Conservation (phyloP, 2,888 invertebrate species). For the Helobdella robusta region DNA sequence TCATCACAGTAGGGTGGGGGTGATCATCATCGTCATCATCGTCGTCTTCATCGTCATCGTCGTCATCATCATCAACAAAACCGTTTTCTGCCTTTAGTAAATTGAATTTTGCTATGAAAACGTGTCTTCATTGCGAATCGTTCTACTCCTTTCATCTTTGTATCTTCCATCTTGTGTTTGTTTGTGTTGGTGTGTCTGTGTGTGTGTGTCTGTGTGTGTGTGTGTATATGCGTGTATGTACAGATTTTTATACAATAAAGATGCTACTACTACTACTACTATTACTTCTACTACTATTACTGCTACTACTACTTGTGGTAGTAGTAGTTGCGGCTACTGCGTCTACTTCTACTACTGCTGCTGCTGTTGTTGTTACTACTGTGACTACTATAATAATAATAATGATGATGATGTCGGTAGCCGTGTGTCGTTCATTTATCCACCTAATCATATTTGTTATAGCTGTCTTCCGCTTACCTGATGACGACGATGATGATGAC, state of each 20-base stretch:
- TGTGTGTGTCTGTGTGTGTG: constrained; percentile 4
- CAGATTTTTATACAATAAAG: neutral
- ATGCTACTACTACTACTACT: neutral
- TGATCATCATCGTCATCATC: no score
- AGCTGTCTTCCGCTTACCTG: no score
- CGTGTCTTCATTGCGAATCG: no score
- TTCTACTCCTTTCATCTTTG: no score
- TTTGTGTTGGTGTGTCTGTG: neutral
- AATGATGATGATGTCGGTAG: constrained; percentile 4
- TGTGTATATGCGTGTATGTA: neutral
- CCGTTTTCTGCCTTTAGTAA: no score
- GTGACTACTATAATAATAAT: neutral
- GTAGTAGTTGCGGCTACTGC: neutral
- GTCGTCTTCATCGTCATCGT: no score
- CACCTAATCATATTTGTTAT: no score
- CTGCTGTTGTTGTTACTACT: neutral
- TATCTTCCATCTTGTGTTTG: no score
- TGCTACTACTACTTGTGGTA: neutral
- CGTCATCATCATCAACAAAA: no score
- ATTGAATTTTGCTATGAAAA: no score
- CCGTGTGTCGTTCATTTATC: no score
- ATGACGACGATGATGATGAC: constrained; percentile 17
- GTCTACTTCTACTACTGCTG: neutral
- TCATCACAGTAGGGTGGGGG: no score
- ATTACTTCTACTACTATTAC: neutral